phyloP scores from a whole-genome alignment of 2,113 vertebrate genomes.

The Rhabdomys dilectus region DNA sequence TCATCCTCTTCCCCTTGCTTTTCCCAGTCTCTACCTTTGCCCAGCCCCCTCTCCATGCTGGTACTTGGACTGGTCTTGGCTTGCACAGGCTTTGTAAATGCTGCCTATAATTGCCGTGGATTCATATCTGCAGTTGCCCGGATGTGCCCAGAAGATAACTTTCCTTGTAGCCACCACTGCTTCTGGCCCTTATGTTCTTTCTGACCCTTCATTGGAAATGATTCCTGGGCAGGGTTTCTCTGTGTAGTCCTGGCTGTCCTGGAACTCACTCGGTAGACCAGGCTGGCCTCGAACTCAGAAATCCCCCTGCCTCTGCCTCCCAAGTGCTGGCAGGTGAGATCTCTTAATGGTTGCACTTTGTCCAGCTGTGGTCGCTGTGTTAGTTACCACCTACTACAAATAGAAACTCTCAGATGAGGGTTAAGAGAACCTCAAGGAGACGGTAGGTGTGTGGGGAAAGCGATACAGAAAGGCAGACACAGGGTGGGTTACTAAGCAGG shows the following conservation, averaged over 20 bases:
- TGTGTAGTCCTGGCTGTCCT: too few species aligned
- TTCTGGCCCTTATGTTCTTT: background rate
- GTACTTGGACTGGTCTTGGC: background rate
- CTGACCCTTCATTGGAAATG: background rate
- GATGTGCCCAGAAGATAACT: background rate
- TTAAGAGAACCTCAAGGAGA: background rate
- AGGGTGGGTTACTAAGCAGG: background rate
- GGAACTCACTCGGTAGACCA: too few species aligned
- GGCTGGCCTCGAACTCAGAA: too few species aligned
- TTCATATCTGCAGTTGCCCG: background rate
- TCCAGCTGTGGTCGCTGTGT: background rate
- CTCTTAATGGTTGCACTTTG: background rate
- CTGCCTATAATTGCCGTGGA: background rate
- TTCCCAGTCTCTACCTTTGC: background rate
- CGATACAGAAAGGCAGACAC: background rate
- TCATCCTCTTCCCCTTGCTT: background rate
- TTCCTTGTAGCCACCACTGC: background rate
- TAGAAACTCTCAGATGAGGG: background rate
- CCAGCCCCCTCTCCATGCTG: background rate
- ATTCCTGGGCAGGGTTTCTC: too few species aligned
- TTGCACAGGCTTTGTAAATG: background rate
- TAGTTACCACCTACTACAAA: background rate
- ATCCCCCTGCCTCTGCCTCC: too few species aligned
- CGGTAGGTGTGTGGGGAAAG: background rate
- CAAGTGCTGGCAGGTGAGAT: background rate